These are phyloP conservation scores for Electrona antarctica DNA, from an alignment of 2,113 vertebrate genomes.

Conservation along the genomic window DNA sequence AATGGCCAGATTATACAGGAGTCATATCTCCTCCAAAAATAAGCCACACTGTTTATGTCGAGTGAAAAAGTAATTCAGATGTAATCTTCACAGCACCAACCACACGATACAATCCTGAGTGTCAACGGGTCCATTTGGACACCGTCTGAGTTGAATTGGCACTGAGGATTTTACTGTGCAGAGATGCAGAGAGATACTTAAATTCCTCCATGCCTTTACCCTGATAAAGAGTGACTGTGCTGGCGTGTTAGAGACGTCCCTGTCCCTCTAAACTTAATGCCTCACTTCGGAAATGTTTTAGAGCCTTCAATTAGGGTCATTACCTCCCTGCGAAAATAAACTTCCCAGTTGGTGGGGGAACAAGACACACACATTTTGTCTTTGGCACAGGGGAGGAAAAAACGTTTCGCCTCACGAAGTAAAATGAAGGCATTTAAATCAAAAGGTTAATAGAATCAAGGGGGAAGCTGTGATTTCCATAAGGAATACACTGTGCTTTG, in stretches of 20 bases:
- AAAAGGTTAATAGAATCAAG: slow-evolving; percentile 26
- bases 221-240: slow-evolving; percentile 35
- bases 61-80: no score
- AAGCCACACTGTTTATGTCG: no score
- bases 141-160: no score
- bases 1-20: no score
- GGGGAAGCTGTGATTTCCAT: slow-evolving; percentile 16
- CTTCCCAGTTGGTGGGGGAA: slow-evolving; percentile 52
- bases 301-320: slow-evolving; percentile 64
- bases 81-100: no score
- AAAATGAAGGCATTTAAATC: slow-evolving; percentile 11
- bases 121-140: no score
- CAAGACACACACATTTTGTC: slow-evolving; percentile 47
- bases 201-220: not conserved
- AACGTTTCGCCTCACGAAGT: slow-evolving; percentile 33
- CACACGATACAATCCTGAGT: no score
- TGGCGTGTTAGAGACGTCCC: slow-evolving; percentile 29
- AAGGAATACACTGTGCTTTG: slow-evolving; percentile 11
- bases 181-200: no score
- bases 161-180: no score
- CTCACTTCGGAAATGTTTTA: slow-evolving; percentile 59
- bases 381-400: slow-evolving; percentile 20
- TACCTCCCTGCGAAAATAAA: slow-evolving; percentile 68
- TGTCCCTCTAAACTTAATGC: slow-evolving; percentile 40
- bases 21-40: no score